Percentiles rank a stretch among this genome's conserved stretches.
Conservation (phyloP, 2,888 invertebrate species). For the Nomada ferruginata region DNA sequence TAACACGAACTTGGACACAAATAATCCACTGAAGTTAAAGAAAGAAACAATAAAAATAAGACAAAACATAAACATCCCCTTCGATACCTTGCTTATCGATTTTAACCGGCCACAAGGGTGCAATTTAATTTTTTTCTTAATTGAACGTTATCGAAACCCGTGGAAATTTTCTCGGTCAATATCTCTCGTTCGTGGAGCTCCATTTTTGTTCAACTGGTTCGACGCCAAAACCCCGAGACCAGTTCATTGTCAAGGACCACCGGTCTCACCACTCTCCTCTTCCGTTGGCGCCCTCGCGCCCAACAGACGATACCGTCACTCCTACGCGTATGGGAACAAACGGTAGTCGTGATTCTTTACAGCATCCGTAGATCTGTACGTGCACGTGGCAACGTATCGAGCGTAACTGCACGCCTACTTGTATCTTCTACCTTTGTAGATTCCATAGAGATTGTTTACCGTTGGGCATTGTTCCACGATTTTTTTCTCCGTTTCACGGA, state of each 20-base stretch:
- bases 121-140: not conserved
- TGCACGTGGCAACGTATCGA: constrained; percentile 53
- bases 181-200: not conserved
- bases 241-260: constrained; percentile 73
- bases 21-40: not conserved
- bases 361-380: constrained; percentile 38
- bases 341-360: constrained; percentile 67
- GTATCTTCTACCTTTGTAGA: constrained; percentile 46
- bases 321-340: constrained; percentile 62
- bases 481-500: constrained; percentile 32
- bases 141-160: not conserved
- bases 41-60: not conserved
- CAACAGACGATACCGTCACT: constrained; percentile 51
- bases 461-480: constrained; percentile 59
- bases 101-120: not conserved
- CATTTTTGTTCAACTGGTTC: constrained; percentile 33
- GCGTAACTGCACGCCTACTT: constrained; percentile 57
- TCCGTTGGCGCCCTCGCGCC: constrained; percentile 3
- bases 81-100: not conserved
- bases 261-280: constrained; percentile 47
- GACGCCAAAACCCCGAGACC: constrained; percentile 57
- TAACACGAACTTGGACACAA: too few species aligned
- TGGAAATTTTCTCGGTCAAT: constrained; percentile 15
- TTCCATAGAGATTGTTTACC: constrained; percentile 60
- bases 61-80: not conserved